Evolutionary conservation across 2,888 invertebrate genomes (phyloP), one percentile per base, ranked within the genome.

Genomic region (Ceriagrion tenellum): DNA sequence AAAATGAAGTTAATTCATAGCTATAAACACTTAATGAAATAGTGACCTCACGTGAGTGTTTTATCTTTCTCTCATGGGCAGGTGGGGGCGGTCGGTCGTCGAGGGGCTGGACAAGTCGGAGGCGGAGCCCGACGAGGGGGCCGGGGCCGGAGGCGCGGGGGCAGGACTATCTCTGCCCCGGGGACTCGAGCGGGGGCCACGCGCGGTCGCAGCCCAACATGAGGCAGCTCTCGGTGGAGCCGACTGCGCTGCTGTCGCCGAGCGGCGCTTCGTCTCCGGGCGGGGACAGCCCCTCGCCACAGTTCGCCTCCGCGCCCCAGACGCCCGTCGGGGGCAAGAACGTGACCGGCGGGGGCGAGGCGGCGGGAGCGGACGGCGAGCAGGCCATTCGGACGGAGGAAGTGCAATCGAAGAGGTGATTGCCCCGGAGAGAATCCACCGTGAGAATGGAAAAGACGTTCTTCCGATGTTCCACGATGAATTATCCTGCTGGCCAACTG

Each of bases 221-320:
- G 95, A 95, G 96, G 23, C 96, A 96, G 95, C 95, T 96, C n/a
- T 96, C 96, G 0, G 95, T 96, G 74, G 96, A 96, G 59, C 96
- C 47, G 47, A 59, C 93, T 12, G 93, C 69, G 12, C n/a, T 93
- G 47, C 93, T 93, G 63, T 93, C 93, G 13, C 93, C 93, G 16
- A 93, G 93, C 35, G 93, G 93, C 0, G 93, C 69, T 26, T 93
- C 93, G 6, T 93, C 93, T 69, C 93, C 93, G 10, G 93, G 93
- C 6, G 93, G 93, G 47, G 93, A 74, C n/a, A 93, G 93, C 12
- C 93, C 93, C 69, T 74, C 93, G 35, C 47, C n/a, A n/a, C 93
- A 93, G 55, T 93, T 69, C 40, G 93, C 93, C 16, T 93, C 93
- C 10, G 93, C 93, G 16, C 93, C 93, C 4, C 93, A 93, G n/a